A percentile compares a stretch with the other conserved stretches of the same genome.
Conservation (phyloP, 2,888 invertebrate species). For the Stenoptilia bipunctidactyla region DNA sequence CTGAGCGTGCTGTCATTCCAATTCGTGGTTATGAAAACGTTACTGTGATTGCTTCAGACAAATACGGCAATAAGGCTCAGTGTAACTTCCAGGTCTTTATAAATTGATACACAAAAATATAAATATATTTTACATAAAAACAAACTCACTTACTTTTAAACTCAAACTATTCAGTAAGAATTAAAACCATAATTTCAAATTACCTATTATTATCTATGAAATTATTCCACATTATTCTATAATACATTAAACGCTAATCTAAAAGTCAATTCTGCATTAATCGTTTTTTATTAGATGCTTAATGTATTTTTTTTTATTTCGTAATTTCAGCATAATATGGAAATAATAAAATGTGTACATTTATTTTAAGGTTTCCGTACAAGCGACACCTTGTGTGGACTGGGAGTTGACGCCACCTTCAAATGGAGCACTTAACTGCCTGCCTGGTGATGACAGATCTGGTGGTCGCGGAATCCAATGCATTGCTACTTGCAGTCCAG, state of each 20-base stretch:
- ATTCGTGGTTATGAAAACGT: constrained; percentile 93
- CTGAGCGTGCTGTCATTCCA: constrained; percentile 86
- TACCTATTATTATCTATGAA: no score
- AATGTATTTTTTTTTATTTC: not conserved
- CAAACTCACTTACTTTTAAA: no score
- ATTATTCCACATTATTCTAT: no score
- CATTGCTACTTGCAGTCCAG: constrained; percentile 89
- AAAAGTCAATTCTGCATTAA: no score
- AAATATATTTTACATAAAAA: no score
- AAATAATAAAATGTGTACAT: no score
- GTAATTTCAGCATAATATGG: no score
- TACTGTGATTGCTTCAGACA: constrained; percentile 89
- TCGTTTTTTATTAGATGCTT: no score
- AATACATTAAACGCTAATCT: no score
- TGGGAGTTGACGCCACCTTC: constrained; percentile 93
- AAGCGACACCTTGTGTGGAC: constrained; percentile 94
- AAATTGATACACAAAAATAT: no score
- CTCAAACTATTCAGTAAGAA: no score
- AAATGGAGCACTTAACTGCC: constrained; percentile 89
- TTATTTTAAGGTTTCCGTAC: constrained; percentile 79
- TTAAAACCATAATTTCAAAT: no score
- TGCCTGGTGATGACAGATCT: constrained; percentile 74
- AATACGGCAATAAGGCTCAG: constrained; percentile 87
- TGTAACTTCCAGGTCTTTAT: constrained; percentile 95
- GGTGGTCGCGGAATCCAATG: constrained; percentile 80